Evolutionary conservation across 2,888 invertebrate genomes (phyloP).

Genomic region (Cistogaster globosa): DNA sequence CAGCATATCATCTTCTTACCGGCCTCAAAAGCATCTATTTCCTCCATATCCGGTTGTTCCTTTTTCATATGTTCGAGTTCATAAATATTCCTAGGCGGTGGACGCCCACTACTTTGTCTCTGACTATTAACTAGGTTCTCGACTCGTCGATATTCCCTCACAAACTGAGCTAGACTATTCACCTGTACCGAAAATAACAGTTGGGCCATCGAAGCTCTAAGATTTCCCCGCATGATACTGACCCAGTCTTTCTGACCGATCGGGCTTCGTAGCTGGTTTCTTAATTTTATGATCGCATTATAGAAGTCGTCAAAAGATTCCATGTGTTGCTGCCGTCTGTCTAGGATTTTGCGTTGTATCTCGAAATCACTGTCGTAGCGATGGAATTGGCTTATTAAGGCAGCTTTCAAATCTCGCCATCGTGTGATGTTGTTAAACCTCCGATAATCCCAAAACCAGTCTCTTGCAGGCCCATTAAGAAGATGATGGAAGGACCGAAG

Average conservation of each 20-base stretch:
- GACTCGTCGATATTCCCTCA: background rate
- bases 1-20: background rate
- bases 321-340: background rate
- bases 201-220: background rate
- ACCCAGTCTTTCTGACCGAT: background rate
- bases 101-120: background rate
- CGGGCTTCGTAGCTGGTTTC: background rate
- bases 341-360: background rate
- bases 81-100: background rate
- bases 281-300: background rate
- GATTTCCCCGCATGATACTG: background rate
- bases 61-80: background rate
- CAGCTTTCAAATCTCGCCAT: background rate
- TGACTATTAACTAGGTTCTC: background rate
- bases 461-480: background rate
- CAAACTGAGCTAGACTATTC: background rate
- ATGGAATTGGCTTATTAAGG: background rate
- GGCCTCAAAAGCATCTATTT: background rate
- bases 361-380: background rate
- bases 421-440: background rate
- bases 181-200: background rate
- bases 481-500: background rate
- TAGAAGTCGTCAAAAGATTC: constrained; percentile 6
- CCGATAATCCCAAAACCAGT: constrained; percentile 1
- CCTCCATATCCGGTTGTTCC: background rate